Evolutionary conservation across 2,888 invertebrate genomes (phyloP).

Genomic region (Morpho achilles): DNA sequence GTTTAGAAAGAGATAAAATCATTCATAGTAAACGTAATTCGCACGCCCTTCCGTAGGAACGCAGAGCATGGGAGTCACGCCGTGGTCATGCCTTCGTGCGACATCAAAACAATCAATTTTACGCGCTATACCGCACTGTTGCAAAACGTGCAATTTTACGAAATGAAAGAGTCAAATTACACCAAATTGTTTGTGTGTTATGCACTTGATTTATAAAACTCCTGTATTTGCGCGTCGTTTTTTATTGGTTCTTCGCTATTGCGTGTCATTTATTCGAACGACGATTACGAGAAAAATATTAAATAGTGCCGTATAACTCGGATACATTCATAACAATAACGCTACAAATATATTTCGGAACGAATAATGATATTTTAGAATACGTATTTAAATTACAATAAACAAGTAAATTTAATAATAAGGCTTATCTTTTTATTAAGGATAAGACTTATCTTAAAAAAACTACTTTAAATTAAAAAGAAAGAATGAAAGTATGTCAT

Average conservation of each 20-base stretch:
- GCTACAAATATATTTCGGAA: neutral
- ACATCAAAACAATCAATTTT: slow-evolving; percentile 71
- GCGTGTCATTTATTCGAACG: slow-evolving; percentile 77
- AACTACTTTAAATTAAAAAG: too few relatives aligned
- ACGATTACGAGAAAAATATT: slow-evolving; percentile 53
- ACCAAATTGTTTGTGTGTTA: slow-evolving; percentile 51
- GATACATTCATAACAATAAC: slow-evolving; percentile 29
- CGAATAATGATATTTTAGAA: too few relatives aligned
- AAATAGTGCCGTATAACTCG: slow-evolving; percentile 50
- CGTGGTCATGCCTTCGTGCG: slow-evolving; percentile 61
- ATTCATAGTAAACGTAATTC: slow-evolving; percentile 78
- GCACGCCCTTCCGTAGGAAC: slow-evolving; percentile 76
- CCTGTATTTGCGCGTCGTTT: slow-evolving; percentile 72
- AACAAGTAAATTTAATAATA: too few relatives aligned
- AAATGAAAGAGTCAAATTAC: slow-evolving; percentile 47
- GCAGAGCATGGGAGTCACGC: slow-evolving; percentile 79
- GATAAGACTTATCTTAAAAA: too few relatives aligned
- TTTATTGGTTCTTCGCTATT: slow-evolving; percentile 72
- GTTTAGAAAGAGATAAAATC: slow-evolving; percentile 79
- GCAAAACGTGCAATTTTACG: slow-evolving; percentile 37
- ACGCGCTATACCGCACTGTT: slow-evolving; percentile 43
- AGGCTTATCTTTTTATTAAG: too few relatives aligned
- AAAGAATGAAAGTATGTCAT: too few relatives aligned
- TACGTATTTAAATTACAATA: too few relatives aligned
- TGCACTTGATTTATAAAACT: slow-evolving; percentile 63